phyloP scores from a whole-genome alignment of 1,140 invertebrate genomes.

The Drosophila biarmipes region DNA sequence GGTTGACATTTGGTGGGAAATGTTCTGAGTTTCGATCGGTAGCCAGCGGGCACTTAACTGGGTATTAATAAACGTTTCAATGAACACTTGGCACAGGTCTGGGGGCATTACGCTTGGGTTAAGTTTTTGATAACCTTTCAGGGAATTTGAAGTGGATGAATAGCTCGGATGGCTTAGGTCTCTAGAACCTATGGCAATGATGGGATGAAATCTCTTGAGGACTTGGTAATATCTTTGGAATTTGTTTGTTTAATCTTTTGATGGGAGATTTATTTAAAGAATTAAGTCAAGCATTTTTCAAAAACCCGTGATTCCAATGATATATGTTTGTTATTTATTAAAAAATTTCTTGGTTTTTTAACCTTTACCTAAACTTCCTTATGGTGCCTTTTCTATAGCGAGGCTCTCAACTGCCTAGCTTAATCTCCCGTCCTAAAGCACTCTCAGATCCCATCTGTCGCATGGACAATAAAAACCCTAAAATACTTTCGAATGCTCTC shows the following conservation, averaged over 20 bases:
- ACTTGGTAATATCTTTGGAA: background rate
- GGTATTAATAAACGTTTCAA: slow-evolving; percentile 66
- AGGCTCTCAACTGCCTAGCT: background rate
- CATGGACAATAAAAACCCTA: slow-evolving; percentile 52
- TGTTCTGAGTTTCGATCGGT: slow-evolving; percentile 50
- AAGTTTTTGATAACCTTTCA: slow-evolving; percentile 60
- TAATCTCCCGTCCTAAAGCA: background rate
- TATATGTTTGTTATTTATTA: background rate
- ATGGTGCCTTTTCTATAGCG: background rate
- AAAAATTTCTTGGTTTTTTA: background rate
- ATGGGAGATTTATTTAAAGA: background rate
- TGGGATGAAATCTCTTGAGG: slow-evolving; percentile 2
- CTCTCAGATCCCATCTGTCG: slow-evolving; percentile 24
- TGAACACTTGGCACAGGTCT: slow-evolving; percentile 54
- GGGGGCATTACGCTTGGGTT: slow-evolving; percentile 33
- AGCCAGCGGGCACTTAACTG: slow-evolving; percentile 38
- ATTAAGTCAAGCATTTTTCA: background rate
- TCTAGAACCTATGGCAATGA: slow-evolving; percentile 15
- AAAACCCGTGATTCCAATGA: background rate
- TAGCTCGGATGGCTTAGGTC: slow-evolving; percentile 16
- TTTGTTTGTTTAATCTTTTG: background rate
- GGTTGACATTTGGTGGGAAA: slow-evolving; percentile 72
- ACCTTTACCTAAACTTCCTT: background rate
- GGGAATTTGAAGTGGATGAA: slow-evolving; percentile 20
- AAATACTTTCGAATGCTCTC: slow-evolving; percentile 52